These are phyloP conservation scores for Portunus trituberculatus DNA, from an alignment of 1,140 invertebrate genomes.

Conservation along the genomic window DNA sequence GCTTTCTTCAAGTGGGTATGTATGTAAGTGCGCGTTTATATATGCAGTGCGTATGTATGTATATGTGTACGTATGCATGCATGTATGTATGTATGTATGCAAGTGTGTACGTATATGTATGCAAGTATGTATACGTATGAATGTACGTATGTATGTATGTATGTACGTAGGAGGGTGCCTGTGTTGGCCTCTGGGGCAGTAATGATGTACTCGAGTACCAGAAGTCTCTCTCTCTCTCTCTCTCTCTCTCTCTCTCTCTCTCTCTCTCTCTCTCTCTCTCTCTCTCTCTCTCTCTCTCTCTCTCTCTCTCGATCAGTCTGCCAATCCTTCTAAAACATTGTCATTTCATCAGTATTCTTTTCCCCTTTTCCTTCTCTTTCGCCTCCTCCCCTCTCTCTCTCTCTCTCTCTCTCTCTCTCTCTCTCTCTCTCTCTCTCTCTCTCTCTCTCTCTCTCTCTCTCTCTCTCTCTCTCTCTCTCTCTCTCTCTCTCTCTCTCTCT, in stretches of 20 bases:
- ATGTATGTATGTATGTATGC: neutral
- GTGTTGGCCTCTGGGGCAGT: constrained; percentile 31
- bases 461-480: constrained; percentile 46
- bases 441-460: constrained; percentile 51
- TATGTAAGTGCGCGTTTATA: constrained; percentile 4
- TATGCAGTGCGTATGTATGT: constrained; percentile 30
- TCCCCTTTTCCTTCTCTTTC: no score
- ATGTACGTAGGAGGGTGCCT: constrained; percentile 17
- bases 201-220: constrained; percentile 58
- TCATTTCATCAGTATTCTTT: neutral
- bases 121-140: neutral
- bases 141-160: constrained; percentile 49
- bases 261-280: neutral
- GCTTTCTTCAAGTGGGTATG: neutral
- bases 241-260: constrained; percentile 46
- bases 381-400: constrained; percentile 35
- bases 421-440: constrained; percentile 55
- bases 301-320: neutral
- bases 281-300: constrained; percentile 22
- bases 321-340: neutral
- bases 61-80: neutral
- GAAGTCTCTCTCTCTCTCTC: constrained; percentile 44
- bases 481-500: constrained; percentile 55
- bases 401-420: constrained; percentile 55
- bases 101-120: neutral